Evolutionary conservation across 2,888 invertebrate species (phyloP).

Genomic region (Macaria liturata): DNA sequence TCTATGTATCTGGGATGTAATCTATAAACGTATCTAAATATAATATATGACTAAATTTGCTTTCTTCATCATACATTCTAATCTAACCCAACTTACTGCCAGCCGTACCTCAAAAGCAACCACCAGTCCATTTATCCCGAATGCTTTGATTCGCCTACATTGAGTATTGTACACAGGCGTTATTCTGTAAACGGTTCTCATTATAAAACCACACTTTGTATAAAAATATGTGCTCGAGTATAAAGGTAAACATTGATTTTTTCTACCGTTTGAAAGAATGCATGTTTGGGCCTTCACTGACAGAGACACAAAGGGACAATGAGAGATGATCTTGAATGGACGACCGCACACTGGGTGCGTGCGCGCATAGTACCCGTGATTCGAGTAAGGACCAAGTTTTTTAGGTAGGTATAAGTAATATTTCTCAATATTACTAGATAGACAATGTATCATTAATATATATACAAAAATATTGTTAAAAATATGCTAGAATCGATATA

Average conservation of each 20-base stretch:
- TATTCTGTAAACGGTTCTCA: slow-evolving; percentile 80
- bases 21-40: no score
- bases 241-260: slow-evolving; percentile 82
- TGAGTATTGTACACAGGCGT: slow-evolving; percentile 76
- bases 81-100: slow-evolving; percentile 41
- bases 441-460: no score
- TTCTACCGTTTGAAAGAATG: slow-evolving; percentile 71
- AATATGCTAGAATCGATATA: no score
- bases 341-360: slow-evolving; percentile 77
- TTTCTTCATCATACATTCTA: no score
- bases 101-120: slow-evolving; percentile 40
- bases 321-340: slow-evolving; percentile 70
- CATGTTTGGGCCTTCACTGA: slow-evolving; percentile 77
- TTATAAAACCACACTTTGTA: slow-evolving; percentile 79
- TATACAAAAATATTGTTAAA: no score
- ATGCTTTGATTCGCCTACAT: slow-evolving; percentile 73
- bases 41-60: no score
- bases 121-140: slow-evolving; percentile 63
- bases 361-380: slow-evolving; percentile 37
- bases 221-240: slow-evolving; percentile 80
- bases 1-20: no score
- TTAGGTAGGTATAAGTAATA: no score
- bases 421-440: no score
- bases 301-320: slow-evolving; percentile 74
- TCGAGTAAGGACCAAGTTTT: no score